Conservation (phyloP, 2,888 invertebrate genomes). For the Dysmachus trigonus region DNA sequence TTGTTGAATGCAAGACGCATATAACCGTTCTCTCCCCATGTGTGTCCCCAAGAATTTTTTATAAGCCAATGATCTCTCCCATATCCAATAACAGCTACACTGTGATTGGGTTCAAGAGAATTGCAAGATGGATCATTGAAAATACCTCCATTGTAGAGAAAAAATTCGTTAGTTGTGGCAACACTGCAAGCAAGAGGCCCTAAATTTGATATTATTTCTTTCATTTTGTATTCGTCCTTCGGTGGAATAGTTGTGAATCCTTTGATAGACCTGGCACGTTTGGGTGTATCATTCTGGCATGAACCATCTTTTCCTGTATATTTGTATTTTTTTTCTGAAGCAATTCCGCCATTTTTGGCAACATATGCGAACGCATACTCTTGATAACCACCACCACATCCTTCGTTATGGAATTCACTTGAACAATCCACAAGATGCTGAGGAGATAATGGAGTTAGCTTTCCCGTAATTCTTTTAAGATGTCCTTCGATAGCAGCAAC, state of each 20-base stretch:
- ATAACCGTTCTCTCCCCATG: slow-evolving; percentile 60
- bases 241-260: not conserved
- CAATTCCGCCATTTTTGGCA: slow-evolving; percentile 56
- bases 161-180: slow-evolving; percentile 50
- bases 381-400: slow-evolving; percentile 62
- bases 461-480: not conserved
- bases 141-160: not conserved
- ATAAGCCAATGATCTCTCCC: slow-evolving; percentile 59
- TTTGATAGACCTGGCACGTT: not conserved
- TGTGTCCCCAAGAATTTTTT: slow-evolving; percentile 58
- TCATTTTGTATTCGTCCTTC: not conserved
- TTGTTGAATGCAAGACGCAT: slow-evolving; percentile 54
- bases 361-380: slow-evolving; percentile 60
- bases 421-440: slow-evolving; percentile 62
- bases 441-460: slow-evolving; percentile 55
- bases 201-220: not conserved
- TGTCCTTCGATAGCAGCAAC: not conserved
- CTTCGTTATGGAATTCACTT: slow-evolving; percentile 55
- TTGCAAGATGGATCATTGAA: not conserved
- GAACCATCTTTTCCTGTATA: slow-evolving; percentile 54
- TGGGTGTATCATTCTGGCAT: not conserved
- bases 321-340: slow-evolving; percentile 56
- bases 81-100: slow-evolving; percentile 58
- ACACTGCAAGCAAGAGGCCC: not conserved
- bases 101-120: slow-evolving; percentile 53